Evolutionary conservation across 2,888 invertebrate genomes (phyloP).

Genomic region (Nyleta sp.): DNA sequence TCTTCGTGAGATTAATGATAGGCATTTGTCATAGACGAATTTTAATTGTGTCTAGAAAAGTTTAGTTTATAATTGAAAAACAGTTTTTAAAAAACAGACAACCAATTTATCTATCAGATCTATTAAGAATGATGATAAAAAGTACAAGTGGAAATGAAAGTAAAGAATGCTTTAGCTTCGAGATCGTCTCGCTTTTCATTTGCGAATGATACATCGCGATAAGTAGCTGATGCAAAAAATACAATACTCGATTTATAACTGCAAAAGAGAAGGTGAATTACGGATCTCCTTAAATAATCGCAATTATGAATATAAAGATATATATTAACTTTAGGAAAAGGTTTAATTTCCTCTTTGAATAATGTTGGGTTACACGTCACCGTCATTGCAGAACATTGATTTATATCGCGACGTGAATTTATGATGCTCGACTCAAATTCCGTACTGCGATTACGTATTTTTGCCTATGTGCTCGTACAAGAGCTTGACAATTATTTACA

Average conservation of each 20-base stretch:
- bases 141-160: too few relatives aligned
- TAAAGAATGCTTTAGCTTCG: too few relatives aligned
- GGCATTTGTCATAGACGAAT: neutral
- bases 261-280: neutral
- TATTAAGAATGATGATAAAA: too few relatives aligned
- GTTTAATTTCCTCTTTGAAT: slow-evolving; percentile 60
- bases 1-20: slow-evolving; percentile 16
- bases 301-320: slow-evolving; percentile 38
- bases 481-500: slow-evolving; percentile 48
- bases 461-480: slow-evolving; percentile 40
- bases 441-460: slow-evolving; percentile 62
- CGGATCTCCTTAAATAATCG: slow-evolving; percentile 23
- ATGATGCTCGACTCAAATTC: slow-evolving; percentile 61
- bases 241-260: slow-evolving; percentile 12
- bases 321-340: slow-evolving; percentile 48
- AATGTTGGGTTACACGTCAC: slow-evolving; percentile 64
- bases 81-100: too few relatives aligned
- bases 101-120: too few relatives aligned
- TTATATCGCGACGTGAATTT: slow-evolving; percentile 68
- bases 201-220: slow-evolving; percentile 4
- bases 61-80: too few relatives aligned
- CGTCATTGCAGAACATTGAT: slow-evolving; percentile 65
- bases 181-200: too few relatives aligned
- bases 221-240: neutral
- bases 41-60: too few relatives aligned